phyloP scores from a whole-genome alignment of 1,140 invertebrate species.

The Euborellia annulipes region DNA sequence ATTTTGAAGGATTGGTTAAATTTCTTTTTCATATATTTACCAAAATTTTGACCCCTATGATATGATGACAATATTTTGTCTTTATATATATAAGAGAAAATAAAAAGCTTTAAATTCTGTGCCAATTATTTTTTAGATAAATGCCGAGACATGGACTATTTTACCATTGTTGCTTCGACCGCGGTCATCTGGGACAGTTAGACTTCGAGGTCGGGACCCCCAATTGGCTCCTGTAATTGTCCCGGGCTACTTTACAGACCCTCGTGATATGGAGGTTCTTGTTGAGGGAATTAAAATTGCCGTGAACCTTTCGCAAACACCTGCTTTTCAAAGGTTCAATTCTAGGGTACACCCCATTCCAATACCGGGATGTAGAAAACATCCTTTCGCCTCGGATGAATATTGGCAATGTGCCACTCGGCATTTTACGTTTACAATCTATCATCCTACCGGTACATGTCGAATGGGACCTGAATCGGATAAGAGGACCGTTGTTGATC shows the following conservation, averaged over 20 bases:
- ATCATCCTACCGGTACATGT: constrained; percentile 68
- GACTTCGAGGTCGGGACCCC: constrained; percentile 62
- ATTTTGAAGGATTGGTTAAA: no score
- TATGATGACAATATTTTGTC: no score
- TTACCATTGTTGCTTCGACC: constrained; percentile 64
- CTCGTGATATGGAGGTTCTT: constrained; percentile 55
- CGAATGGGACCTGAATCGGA: constrained; percentile 72
- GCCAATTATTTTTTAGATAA: constrained; percentile 15
- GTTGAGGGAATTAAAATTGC: constrained; percentile 71
- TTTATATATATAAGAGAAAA: no score
- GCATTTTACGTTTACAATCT: constrained; percentile 72
- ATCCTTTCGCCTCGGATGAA: constrained; percentile 49
- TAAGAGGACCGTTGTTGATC: constrained; percentile 63
- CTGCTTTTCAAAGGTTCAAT: constrained; percentile 63
- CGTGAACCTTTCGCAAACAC: constrained; percentile 57
- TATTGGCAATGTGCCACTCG: constrained; percentile 73
- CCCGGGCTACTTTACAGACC: constrained; percentile 77
- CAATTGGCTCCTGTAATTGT: constrained; percentile 69
- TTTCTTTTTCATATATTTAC: no score
- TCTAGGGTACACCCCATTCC: constrained; percentile 59
- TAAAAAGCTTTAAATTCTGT: no score
- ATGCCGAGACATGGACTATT: constrained; percentile 69
- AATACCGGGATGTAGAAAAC: constrained; percentile 56
- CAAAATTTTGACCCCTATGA: no score
- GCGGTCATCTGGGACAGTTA: constrained; percentile 63